Percentiles rank a stretch among this genome's conserved stretches.
Conservation (phyloP, 2,797 vertebrate genomes). For the Megaceryle alcyon region DNA sequence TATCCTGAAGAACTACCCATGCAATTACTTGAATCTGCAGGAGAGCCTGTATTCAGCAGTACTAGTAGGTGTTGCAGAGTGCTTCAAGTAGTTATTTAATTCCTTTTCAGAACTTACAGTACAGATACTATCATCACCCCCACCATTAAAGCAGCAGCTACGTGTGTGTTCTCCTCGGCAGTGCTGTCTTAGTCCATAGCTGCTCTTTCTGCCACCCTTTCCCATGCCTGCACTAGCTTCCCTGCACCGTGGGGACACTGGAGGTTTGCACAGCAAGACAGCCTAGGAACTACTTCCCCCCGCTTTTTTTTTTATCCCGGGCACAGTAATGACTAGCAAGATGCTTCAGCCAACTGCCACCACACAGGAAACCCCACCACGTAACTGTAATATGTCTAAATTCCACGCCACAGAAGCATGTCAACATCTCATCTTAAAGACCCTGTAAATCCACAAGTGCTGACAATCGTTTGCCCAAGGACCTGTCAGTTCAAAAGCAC, state of each 20-base stretch:
- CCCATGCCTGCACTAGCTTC: neutral
- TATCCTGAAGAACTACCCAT: neutral
- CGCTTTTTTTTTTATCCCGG: neutral
- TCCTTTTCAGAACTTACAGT: neutral
- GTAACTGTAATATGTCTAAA: accelerated
- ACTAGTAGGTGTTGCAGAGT: too few relatives aligned
- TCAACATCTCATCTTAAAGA: neutral
- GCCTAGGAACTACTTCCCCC: neutral
- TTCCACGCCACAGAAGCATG: too few relatives aligned
- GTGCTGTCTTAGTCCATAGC: neutral
- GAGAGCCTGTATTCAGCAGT: too few relatives aligned
- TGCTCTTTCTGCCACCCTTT: neutral
- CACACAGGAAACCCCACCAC: neutral
- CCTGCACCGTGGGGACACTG: neutral
- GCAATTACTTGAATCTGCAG: neutral
- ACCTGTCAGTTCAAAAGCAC: neutral
- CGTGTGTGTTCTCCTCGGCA: accelerated
- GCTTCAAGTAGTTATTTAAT: neutral
- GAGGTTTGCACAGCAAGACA: neutral
- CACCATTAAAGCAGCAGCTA: neutral
- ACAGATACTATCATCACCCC: too few relatives aligned
- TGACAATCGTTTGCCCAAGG: neutral
- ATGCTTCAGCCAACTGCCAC: neutral
- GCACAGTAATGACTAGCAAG: neutral
- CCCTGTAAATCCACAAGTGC: neutral